Conservation (phyloP, 1,140 invertebrate species). For the Rhyacophila brunnea region DNA sequence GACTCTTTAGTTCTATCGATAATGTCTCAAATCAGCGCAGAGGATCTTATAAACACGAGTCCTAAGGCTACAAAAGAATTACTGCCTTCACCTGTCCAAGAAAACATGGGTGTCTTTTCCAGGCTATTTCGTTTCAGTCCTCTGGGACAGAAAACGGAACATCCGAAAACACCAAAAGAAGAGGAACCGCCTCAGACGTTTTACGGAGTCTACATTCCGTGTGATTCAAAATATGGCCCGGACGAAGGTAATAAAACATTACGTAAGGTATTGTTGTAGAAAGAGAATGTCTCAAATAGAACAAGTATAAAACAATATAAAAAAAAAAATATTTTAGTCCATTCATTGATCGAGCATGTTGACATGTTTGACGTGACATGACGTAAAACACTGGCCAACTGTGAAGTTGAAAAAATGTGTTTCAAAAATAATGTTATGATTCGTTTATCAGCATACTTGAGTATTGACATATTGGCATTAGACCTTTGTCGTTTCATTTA, state of each 20-base stretch:
- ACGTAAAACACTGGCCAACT: too few relatives aligned
- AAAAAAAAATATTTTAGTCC: neutral
- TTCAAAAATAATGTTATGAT: too few relatives aligned
- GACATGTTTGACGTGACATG: neutral
- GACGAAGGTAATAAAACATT: constrained; percentile 45
- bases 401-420: too few relatives aligned
- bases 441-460: too few relatives aligned
- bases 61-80: neutral
- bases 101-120: constrained; percentile 25
- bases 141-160: constrained; percentile 21
- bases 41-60: constrained; percentile 4
- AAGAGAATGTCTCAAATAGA: neutral
- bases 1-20: constrained; percentile 4
- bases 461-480: too few relatives aligned
- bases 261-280: constrained; percentile 9
- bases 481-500: too few relatives aligned
- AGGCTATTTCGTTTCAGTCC: constrained; percentile 28
- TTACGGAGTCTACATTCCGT: constrained; percentile 54
- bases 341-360: neutral
- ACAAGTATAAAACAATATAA: neutral
- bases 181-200: constrained; percentile 43
- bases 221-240: constrained; percentile 51
- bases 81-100: constrained; percentile 7
- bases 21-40: constrained; percentile 10
- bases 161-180: constrained; percentile 4